Base-by-base conservation (phyloP, 1,140 invertebrate genomes). In the Leptinotarsa texana region DNA sequence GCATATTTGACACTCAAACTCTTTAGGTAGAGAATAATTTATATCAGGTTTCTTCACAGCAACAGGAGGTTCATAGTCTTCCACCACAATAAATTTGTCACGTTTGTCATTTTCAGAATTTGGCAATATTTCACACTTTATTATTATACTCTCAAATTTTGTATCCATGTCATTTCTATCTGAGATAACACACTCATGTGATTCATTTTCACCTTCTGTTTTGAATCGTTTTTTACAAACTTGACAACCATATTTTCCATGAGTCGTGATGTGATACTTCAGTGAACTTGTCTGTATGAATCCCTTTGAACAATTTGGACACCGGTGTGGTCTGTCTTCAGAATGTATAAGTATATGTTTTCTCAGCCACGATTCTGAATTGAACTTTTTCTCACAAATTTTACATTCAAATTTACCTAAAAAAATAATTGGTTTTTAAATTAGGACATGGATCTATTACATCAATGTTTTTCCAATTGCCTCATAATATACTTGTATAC, bases 321-420 rank as follows among this genome's bases (percentile, higher is more conserved):
- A 85, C 22, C 80, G 62, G 74, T 77, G 81, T 3, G 84, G 84
- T 63, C 81, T 78, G 72, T 84, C 83, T 27, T 83, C 82, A 69
- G 82, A 83, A 74, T 86, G 86, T 17, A 79, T 80, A 42, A 78
- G 79, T 22, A 80, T 69, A 75, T 85, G 84, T 77, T 79, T 42
- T 42, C 8, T 42, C 5, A 77, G 61, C 15, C 62, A 48, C 13
- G 66, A 73, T 73, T 74, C 67, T 13, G 76, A 73, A 42, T 71
- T 74, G 42, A 74, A 76, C 6, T 67, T 74, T 48, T 78, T 77
- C n/a, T 72, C 22, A 24, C 73, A 77, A 5, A 73, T 24, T 47
- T 77, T 69, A 71, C 68, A 77, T 18, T 63, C 63, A 8, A 63
- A 63, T 17, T 13, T 18, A 18, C 63, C 63, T 63, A 18, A 18